Base-by-base conservation (phyloP, 2,113 vertebrate genomes). In the Gambusia affinis region DNA sequence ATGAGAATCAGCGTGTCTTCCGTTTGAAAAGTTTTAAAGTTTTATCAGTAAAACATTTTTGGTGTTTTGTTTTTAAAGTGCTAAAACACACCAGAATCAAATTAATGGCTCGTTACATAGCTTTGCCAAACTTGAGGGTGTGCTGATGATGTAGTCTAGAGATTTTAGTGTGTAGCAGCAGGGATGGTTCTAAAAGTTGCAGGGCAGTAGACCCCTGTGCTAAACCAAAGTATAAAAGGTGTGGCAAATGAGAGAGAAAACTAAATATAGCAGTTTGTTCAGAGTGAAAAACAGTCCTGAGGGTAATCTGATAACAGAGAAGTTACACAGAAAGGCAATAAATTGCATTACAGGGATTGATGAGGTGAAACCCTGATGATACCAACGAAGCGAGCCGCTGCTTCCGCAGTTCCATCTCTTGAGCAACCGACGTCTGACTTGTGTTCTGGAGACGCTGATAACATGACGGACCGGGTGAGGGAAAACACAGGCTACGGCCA, bases 261-360 rank as follows among this genome's bases (percentile, higher is more conserved):
- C 44, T 54, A 75, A 79, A 78, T 65, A 44, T 54, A 79, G 69
- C 66, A 66, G 60, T 80, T 64, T 78, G 51, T 71, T 80, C 64
- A 28, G 62, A 5, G 33, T 80, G 82, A 83, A 81, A 87, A 87
- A 88, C 74, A 71, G 70, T 75, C 67, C 62, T 11, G 29, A 61
- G 72, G 67, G 79, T 91, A 86, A 88, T 88, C 78, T 74, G 72
- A 91, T 90, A 83, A 85, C 68, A 37, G 72, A 66, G 79, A 65
- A 78, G 91, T 88, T 85, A 87, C 85, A 89, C 61, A 75, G 89
- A 83, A 86, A 92, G 86, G 84, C 87, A 88, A 93, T 92, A 91
- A 90, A 86, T 75, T 67, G 81, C 54, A 90, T 89, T 91, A 87
- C 85, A 80, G 29, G 77, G 83, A 88, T 64, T 81, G 81, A 86